These are phyloP conservation scores for Enteromius unitaeniatus DNA, from an alignment of 2,797 vertebrate species.

Conservation along the genomic window DNA sequence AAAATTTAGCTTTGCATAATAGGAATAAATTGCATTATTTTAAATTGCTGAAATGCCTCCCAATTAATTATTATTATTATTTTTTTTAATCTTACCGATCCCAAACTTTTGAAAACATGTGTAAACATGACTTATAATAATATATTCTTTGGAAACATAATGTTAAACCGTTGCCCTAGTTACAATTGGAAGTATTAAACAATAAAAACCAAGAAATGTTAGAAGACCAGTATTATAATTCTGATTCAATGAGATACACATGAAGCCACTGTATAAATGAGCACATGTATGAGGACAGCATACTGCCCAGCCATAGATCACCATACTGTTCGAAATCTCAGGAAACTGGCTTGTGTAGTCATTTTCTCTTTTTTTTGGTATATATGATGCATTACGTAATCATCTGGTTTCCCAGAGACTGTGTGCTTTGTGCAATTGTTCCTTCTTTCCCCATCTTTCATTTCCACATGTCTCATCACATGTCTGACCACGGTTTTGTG, in stretches of 20 bases:
- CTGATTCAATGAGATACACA: not conserved
- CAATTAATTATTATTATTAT: no score
- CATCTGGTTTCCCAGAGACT: not conserved
- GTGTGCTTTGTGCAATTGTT: not conserved
- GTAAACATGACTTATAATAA: not conserved
- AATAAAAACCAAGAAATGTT: not conserved
- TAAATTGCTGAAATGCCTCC: no score
- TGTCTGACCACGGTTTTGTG: constrained; percentile 57
- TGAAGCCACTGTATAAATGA: not conserved
- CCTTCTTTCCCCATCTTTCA: not conserved
- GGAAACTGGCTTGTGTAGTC: not conserved
- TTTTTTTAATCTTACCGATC: no score
- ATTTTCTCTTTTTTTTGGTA: not conserved
- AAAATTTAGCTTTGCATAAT: no score
- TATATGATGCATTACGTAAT: not conserved
- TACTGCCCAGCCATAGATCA: not conserved
- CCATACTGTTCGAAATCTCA: not conserved
- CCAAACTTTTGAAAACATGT: no score
- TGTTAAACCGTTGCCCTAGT: not conserved
- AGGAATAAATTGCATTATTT: no score
- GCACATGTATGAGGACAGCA: not conserved
- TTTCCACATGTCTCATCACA: not conserved
- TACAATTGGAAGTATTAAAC: no score
- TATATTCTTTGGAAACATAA: not conserved
- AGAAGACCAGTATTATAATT: not conserved